Evolutionary conservation across 2,113 vertebrate species (phyloP), one percentile per base, ranked within the genome.

Genomic region (Hippocampus zosterae): DNA sequence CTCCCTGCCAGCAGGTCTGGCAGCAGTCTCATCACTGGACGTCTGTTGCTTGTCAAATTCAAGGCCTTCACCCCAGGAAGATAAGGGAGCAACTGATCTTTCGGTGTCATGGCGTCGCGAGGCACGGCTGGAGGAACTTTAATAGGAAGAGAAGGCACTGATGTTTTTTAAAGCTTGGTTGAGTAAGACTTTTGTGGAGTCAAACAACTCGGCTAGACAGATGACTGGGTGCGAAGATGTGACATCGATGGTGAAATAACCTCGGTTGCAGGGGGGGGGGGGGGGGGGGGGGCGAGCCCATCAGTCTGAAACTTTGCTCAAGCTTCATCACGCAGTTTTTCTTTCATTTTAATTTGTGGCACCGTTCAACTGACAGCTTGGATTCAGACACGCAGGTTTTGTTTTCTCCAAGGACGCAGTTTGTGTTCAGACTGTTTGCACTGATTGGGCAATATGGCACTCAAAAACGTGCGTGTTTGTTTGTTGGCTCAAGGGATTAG

Each of bases 1-100:
- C 77, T 74, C 29, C 70, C 72, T 9, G 68, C 81, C 77, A 70
- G 76, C 53, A 25, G 77, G 66, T 81, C 70, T 40, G 61, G 74
- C 80, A 73, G 75, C 74, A 56, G 71, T 85, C 77, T 73, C 74
- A 84, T 81, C 81, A 77, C 73, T 2, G 44, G 33, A 77, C 75
- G 84, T 84, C 60, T 79, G 74, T 81, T 70, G 85, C 75, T 72
- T 71, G 72, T 83, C 63, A 15, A 77, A 80, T 86, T 73, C 69
- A 75, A 82, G 76, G 79, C 68, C 60, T 85, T 46, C 70, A 73
- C 82, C 76, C 55, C 70, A 63, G 81, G 78, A 85, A 48, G 66
- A 86, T 78, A 69, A 73, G 62, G 69, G 64, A 72, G 74, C 73
- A 68, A 75, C 76, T 72, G 59, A 66, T 33, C 65, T 42, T 74